phyloP scores from a whole-genome alignment of 2,888 invertebrate species.

The Athalia rosae region DNA sequence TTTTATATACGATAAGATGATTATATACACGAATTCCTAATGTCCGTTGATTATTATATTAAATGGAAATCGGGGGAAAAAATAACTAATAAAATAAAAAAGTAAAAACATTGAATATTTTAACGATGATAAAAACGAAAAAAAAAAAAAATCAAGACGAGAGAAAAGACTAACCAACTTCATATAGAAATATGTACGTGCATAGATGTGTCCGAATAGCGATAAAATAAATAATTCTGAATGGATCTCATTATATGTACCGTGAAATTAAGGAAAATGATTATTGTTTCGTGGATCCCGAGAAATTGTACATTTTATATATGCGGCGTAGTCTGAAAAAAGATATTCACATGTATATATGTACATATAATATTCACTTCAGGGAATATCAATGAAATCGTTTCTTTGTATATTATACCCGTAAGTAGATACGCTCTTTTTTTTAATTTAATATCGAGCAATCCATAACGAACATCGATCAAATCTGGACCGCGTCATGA shows the following conservation, averaged over 20 bases:
- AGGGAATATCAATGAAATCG: constrained; percentile 23
- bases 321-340: no score
- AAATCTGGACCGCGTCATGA: not conserved
- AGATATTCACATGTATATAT: no score
- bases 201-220: not conserved
- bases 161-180: no score
- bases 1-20: not conserved
- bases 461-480: constrained; percentile 18
- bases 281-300: constrained; percentile 55
- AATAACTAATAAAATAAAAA: no score
- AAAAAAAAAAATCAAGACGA: no score
- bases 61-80: no score
- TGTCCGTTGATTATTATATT: no score
- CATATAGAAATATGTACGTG: not conserved
- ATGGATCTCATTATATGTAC: constrained; percentile 50
- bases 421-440: not conserved
- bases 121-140: no score
- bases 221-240: constrained; percentile 47
- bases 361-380: constrained; percentile 38
- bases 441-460: constrained; percentile 4
- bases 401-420: not conserved
- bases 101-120: no score
- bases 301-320: no score
- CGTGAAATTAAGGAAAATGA: constrained; percentile 3
- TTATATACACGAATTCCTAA: no score